Conservation (phyloP, 2,888 invertebrate species). For the Pristionchus japonicus region DNA sequence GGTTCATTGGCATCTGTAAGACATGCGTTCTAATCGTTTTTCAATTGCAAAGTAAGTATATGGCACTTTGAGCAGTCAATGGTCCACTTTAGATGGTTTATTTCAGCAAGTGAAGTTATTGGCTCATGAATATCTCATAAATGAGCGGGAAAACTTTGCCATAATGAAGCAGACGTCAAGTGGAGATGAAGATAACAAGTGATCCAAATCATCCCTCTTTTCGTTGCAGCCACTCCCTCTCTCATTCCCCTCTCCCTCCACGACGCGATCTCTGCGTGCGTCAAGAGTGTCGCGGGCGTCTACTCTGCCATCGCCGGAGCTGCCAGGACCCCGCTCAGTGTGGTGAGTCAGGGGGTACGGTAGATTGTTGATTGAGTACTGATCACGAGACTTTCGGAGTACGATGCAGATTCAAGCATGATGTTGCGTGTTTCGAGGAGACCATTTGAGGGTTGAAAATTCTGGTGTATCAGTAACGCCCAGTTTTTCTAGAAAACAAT, state of each 20-base stretch:
- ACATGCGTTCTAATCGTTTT: too few species aligned
- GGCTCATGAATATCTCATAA: too few species aligned
- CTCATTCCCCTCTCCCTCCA: background rate
- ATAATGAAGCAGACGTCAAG: too few species aligned
- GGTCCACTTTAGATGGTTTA: too few species aligned
- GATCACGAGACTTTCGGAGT: background rate
- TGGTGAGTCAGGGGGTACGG: background rate
- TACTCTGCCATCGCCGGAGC: background rate
- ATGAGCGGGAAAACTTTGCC: too few species aligned
- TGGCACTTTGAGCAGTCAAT: too few species aligned
- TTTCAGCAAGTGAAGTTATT: too few species aligned
- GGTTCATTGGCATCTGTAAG: background rate
- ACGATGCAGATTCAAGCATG: background rate
- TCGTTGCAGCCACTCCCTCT: background rate
- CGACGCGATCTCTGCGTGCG: slow-evolving; percentile 8
- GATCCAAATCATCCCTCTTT: background rate
- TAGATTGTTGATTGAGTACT: background rate
- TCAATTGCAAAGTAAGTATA: too few species aligned
- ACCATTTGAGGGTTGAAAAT: background rate
- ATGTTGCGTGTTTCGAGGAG: background rate
- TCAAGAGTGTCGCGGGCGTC: background rate
- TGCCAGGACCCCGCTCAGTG: background rate
- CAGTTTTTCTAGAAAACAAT: background rate
- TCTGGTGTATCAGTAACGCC: too few species aligned
- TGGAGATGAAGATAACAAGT: background rate